Percentiles rank a stretch among this genome's conserved stretches.
phyloP scores from a whole-genome alignment of 2,797 vertebrate genomes.

The Poecilia velifera region DNA sequence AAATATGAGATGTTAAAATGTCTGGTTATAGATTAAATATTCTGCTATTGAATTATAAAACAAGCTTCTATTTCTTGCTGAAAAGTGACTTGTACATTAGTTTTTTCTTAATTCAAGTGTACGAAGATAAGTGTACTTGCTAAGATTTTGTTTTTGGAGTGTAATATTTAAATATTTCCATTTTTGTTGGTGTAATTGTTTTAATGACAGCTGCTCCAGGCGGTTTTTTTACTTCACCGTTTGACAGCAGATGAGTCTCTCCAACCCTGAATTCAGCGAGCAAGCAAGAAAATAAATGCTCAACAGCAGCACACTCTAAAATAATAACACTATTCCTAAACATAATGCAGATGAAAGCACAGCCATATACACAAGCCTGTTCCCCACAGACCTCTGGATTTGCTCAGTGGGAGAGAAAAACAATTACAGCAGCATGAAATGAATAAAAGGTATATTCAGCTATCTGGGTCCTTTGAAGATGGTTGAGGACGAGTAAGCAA shows the following conservation, averaged over 20 bases:
- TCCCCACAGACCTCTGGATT: slow-evolving; percentile 64
- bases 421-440: slow-evolving; percentile 69
- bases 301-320: slow-evolving; percentile 41
- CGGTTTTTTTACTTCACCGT: slow-evolving; percentile 36
- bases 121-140: too few species aligned
- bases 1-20: too few species aligned
- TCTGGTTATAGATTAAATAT: too few species aligned
- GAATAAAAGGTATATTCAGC: slow-evolving; percentile 72
- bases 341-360: slow-evolving; percentile 70
- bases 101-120: background rate
- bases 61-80: too few species aligned
- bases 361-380: slow-evolving; percentile 38
- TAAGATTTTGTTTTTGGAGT: too few species aligned
- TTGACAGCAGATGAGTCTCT: slow-evolving; percentile 61
- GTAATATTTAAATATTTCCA: slow-evolving; percentile 42
- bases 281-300: slow-evolving; percentile 14
- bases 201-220: slow-evolving; percentile 70
- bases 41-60: too few species aligned
- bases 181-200: slow-evolving; percentile 70
- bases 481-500: slow-evolving; percentile 66
- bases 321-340: slow-evolving; percentile 61
- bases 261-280: slow-evolving; percentile 50
- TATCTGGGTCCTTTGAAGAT: slow-evolving; percentile 73
- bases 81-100: background rate
- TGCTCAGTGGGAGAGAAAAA: slow-evolving; percentile 57